phyloP scores from a whole-genome alignment of 2,797 vertebrate genomes.

The Galagoides demidoff region DNA sequence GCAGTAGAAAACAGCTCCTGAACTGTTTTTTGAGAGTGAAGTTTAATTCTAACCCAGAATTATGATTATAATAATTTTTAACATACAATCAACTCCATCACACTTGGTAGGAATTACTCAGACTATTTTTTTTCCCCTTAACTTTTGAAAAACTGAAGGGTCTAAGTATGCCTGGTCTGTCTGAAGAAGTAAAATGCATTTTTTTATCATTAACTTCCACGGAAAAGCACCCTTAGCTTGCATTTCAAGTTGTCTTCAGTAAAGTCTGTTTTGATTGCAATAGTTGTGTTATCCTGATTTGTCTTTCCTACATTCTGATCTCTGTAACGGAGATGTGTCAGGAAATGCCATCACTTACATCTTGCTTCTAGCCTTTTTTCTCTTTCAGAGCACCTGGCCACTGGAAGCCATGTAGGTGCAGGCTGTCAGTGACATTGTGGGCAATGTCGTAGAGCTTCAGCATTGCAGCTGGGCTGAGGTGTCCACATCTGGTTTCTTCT shows the following conservation, averaged over 20 bases:
- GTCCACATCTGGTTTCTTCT: slow-evolving; percentile 87
- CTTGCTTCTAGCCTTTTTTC: slow-evolving; percentile 84
- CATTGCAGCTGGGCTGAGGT: slow-evolving; percentile 90
- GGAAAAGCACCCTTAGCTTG: not conserved
- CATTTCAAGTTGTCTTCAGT: not conserved
- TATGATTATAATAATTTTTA: not conserved
- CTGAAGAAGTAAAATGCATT: not conserved
- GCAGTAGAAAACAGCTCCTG: slow-evolving; percentile 22
- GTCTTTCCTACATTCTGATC: not conserved
- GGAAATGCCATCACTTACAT: not conserved
- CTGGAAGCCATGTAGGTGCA: slow-evolving; percentile 89
- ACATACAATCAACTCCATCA: slow-evolving; percentile 8
- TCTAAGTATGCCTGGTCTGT: not conserved
- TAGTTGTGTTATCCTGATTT: not conserved
- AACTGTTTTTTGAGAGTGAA: slow-evolving; percentile 50
- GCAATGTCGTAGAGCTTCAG: slow-evolving; percentile 92
- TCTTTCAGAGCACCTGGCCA: slow-evolving; percentile 90
- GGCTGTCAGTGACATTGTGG: slow-evolving; percentile 92
- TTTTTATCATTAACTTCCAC: not conserved
- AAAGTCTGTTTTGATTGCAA: not conserved
- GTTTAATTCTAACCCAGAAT: slow-evolving; percentile 70
- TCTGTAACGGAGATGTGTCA: not conserved
- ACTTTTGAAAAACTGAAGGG: slow-evolving; percentile 1
- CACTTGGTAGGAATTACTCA: not conserved
- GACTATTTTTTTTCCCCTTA: not conserved